These are phyloP conservation scores for Gambelia wislizenii DNA, from an alignment of 2,797 vertebrate genomes.

Conservation along the genomic window DNA sequence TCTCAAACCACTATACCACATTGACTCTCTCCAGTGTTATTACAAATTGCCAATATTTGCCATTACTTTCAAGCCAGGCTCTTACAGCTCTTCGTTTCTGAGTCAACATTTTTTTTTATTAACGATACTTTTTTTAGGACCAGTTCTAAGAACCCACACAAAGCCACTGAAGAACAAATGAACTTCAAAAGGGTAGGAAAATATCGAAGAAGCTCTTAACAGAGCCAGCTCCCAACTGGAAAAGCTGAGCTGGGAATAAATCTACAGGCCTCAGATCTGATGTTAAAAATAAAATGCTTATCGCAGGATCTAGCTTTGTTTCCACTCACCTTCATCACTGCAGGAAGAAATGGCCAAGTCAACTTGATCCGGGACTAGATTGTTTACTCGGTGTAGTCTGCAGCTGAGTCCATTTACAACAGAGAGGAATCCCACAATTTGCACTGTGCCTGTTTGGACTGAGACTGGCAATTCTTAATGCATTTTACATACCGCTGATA, in stretches of 20 bases:
- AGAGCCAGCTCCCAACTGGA: not conserved
- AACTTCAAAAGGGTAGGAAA: not conserved
- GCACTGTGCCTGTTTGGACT: not conserved
- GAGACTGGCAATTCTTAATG: not conserved
- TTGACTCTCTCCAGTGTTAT: no score
- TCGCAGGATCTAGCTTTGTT: not conserved
- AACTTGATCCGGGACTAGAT: not conserved
- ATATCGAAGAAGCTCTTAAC: not conserved
- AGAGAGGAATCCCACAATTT: not conserved
- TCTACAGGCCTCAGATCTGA: not conserved
- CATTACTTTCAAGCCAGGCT: not conserved
- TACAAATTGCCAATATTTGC: not conserved
- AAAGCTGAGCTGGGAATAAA: constrained; percentile 20
- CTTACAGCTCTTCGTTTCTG: not conserved
- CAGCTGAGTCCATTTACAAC: not conserved
- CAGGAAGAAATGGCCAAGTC: not conserved
- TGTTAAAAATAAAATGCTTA: not conserved
- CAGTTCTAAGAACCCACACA: not conserved
- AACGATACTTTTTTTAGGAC: not conserved
- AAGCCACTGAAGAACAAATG: not conserved
- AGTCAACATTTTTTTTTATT: not conserved
- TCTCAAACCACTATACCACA: no score
- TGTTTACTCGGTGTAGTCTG: not conserved
- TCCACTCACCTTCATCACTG: not conserved
- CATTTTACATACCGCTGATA: not conserved